Conservation (phyloP, 2,888 invertebrate species). For the Ornithoptera alexandrae region DNA sequence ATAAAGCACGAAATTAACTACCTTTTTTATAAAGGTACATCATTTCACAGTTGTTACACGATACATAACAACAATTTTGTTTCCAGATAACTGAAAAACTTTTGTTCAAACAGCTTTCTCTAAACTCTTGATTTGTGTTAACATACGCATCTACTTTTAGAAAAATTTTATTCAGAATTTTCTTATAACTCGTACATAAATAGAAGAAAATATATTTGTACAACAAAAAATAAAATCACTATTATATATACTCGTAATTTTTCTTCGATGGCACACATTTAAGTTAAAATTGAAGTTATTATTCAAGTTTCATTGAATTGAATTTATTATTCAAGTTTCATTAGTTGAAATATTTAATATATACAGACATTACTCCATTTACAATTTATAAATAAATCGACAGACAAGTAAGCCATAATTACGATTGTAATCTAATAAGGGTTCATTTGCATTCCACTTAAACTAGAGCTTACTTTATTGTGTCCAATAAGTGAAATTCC, state of each 20-base stretch:
- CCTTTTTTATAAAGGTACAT: too few relatives aligned
- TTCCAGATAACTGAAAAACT: too few relatives aligned
- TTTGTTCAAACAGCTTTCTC: too few relatives aligned
- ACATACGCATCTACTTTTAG: too few relatives aligned
- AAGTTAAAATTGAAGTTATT: background rate
- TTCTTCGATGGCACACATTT: background rate
- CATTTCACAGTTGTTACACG: too few relatives aligned
- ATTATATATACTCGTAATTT: background rate
- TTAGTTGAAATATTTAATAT: background rate
- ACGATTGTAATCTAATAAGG: slow-evolving; percentile 28
- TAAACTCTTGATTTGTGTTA: too few relatives aligned
- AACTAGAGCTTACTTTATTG: slow-evolving; percentile 28
- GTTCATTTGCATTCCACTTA: slow-evolving; percentile 29
- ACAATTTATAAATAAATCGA: slow-evolving; percentile 25
- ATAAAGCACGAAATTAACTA: too few relatives aligned
- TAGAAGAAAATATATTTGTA: too few relatives aligned
- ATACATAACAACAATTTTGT: too few relatives aligned
- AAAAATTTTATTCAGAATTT: too few relatives aligned
- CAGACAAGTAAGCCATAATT: slow-evolving; percentile 24
- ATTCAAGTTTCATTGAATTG: too few relatives aligned
- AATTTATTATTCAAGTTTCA: background rate
- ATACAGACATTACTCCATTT: slow-evolving; percentile 6
- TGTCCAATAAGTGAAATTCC: slow-evolving; percentile 15
- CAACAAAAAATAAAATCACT: background rate
- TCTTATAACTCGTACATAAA: too few relatives aligned